These are phyloP conservation scores for Distichodus sexfasciatus DNA, from an alignment of 2,797 vertebrate genomes.

Conservation along the genomic window DNA sequence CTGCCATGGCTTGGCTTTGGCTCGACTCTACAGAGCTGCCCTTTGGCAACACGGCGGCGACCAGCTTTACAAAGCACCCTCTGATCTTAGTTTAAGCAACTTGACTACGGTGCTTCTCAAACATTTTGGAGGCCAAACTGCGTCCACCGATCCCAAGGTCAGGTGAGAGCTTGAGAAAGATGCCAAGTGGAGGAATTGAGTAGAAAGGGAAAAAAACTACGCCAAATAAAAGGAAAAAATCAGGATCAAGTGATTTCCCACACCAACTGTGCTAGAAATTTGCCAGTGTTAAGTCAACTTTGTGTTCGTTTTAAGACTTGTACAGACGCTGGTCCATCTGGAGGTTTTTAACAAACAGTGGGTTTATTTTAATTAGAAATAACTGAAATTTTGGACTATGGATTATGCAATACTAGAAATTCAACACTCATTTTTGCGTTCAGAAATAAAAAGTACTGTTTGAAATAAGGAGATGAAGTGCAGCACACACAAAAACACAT, in stretches of 20 bases:
- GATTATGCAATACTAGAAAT: too few relatives aligned
- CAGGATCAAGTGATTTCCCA: too few relatives aligned
- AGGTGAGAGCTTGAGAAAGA: neutral
- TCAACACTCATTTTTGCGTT: neutral
- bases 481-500: neutral
- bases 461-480: neutral
- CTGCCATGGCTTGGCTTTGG: neutral
- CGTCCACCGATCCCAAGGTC: neutral
- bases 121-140: neutral
- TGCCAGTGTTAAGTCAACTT: too few relatives aligned
- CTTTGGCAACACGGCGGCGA: conserved; percentile 1
- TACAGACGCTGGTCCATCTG: too few relatives aligned
- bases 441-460: neutral
- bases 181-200: neutral
- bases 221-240: too few relatives aligned
- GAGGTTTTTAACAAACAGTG: too few relatives aligned
- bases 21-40: conserved; percentile 13
- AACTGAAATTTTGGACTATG: too few relatives aligned
- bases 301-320: too few relatives aligned
- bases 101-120: conserved; percentile 7
- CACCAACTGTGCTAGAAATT: too few relatives aligned
- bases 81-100: conserved; percentile 23
- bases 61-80: conserved; percentile 14
- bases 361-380: too few relatives aligned
- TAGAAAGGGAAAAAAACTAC: too few relatives aligned